A percentile compares a stretch with the other conserved stretches of the same genome.
phyloP scores from a whole-genome alignment of 2,888 invertebrate species.

The Nasonovia ribisnigri region DNA sequence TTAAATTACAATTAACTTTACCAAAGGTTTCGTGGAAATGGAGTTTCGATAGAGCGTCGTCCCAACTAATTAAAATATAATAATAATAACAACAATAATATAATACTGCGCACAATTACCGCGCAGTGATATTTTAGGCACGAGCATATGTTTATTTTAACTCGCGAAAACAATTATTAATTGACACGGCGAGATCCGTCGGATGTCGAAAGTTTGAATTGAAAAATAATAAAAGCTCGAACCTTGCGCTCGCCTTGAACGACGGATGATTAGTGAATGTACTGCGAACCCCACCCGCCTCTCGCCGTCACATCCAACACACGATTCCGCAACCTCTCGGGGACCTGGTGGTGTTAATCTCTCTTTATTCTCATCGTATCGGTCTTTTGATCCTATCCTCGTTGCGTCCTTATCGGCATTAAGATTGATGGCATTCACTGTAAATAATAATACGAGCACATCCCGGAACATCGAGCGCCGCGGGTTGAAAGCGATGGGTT shows the following conservation, averaged over 20 bases:
- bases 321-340: neutral
- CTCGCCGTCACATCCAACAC: neutral
- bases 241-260: neutral
- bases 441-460: neutral
- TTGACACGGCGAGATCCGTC: neutral
- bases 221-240: neutral
- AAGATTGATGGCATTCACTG: conserved; percentile 49
- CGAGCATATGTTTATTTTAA: neutral
- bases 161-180: neutral
- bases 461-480: too few species aligned
- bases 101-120: neutral
- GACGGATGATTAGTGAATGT: neutral
- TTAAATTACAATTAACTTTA: neutral
- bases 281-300: neutral
- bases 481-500: neutral
- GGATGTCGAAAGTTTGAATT: conserved; percentile 23
- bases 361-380: neutral
- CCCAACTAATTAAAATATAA: neutral
- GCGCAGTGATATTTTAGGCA: neutral
- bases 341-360: neutral
- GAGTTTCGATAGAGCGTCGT: neutral
- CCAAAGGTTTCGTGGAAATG: neutral
- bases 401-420: conserved; percentile 28
- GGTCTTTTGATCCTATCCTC: conserved; percentile 14
- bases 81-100: neutral